Evolutionary conservation across 2,888 invertebrate genomes (phyloP).

Genomic region (Rambutsinella grinnellia): DNA sequence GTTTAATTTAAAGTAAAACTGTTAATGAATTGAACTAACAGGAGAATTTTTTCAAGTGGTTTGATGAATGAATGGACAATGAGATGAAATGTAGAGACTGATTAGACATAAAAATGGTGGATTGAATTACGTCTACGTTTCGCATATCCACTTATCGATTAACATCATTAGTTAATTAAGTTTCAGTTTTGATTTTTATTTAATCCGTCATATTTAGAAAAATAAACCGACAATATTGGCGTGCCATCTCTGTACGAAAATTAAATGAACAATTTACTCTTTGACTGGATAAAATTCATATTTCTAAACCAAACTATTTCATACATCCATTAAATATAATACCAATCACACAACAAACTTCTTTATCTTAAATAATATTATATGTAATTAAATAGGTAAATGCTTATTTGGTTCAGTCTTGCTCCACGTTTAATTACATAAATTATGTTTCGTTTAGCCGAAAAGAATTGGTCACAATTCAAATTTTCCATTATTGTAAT

Average conservation of each 20-base stretch:
- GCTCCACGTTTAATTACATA: neutral
- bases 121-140: neutral
- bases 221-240: no score
- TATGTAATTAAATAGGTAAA: no score
- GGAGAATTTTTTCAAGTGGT: neutral
- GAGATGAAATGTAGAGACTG: neutral
- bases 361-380: no score
- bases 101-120: neutral
- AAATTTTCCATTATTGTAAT: constrained; percentile 15
- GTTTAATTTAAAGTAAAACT: neutral
- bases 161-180: no score
- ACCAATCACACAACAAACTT: no score
- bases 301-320: neutral
- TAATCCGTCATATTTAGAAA: no score
- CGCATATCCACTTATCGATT: neutral
- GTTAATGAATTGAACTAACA: neutral
- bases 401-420: no score
- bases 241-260: no score
- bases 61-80: neutral
- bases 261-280: no score
- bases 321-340: neutral
- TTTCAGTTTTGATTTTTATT: no score
- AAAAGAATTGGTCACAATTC: constrained; percentile 14
- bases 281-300: neutral
- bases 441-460: no score